A percentile compares a stretch with the other conserved stretches of the same genome.
These are phyloP conservation scores for Tupaia chinensis DNA, from an alignment of 2,113 vertebrate species.

Conservation along the genomic window DNA sequence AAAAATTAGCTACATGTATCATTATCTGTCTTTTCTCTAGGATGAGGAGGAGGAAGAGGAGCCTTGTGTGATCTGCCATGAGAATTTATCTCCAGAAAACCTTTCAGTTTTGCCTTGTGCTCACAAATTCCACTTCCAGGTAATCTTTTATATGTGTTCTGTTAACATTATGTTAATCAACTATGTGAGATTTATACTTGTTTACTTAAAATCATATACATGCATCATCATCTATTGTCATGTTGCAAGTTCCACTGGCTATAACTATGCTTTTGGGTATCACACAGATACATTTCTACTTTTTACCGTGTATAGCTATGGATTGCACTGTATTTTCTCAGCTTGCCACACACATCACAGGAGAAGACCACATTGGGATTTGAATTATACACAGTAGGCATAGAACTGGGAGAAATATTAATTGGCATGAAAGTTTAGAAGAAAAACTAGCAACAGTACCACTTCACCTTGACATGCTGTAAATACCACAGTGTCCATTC, in stretches of 20 bases:
- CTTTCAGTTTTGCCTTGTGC: conserved; percentile 82
- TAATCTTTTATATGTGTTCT: conserved; percentile 49
- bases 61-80: conserved; percentile 83
- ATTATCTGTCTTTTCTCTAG: conserved; percentile 20
- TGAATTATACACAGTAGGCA: background rate
- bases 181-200: background rate
- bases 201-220: conserved; percentile 6
- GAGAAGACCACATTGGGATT: conserved; percentile 2
- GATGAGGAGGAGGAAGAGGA: conserved; percentile 77
- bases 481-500: conserved; percentile 39
- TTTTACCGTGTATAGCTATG: background rate
- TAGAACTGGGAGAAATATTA: background rate
- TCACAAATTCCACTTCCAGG: conserved; percentile 83
- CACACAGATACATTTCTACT: background rate
- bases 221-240: background rate
- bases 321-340: conserved; percentile 38
- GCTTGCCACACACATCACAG: background rate
- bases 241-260: background rate
- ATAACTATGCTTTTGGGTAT: background rate
- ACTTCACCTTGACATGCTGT: background rate
- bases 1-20: background rate
- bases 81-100: conserved; percentile 80
- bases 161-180: conserved; percentile 35
- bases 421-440: background rate
- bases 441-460: background rate